These are phyloP conservation scores for Sinodicranocentrus sp. DNA, from an alignment of 2,888 invertebrate genomes.

Conservation along the genomic window DNA sequence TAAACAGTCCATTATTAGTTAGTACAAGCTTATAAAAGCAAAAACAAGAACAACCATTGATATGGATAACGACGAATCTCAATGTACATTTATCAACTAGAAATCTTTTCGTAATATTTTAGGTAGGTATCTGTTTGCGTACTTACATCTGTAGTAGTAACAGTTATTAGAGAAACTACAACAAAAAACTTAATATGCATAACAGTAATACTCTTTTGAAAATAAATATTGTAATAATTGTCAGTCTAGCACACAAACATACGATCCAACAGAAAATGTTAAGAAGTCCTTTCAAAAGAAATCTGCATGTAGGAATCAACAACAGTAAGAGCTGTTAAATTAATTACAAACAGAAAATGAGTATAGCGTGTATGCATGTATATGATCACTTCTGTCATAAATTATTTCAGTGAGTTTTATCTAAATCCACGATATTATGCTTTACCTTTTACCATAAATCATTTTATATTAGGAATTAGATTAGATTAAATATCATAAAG, in stretches of 20 bases:
- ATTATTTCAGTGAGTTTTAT: no score
- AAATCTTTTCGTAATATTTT: no score
- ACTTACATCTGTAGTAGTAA: no score
- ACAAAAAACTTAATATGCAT: neutral
- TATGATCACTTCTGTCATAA: no score
- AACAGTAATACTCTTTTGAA: constrained; percentile 48
- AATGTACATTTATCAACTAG: no score
- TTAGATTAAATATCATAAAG: constrained; percentile 42
- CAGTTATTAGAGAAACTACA: neutral
- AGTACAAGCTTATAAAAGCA: neutral
- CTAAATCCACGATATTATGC: no score
- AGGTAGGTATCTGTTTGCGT: no score
- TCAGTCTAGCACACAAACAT: constrained; percentile 61
- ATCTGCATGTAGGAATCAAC: neutral
- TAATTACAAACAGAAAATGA: constrained; percentile 15
- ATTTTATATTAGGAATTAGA: constrained; percentile 23
- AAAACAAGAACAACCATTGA: neutral
- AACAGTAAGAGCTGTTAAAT: no score
- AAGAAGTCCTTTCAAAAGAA: neutral
- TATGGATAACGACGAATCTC: no score
- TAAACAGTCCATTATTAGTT: constrained; percentile 43
- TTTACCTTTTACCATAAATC: no score
- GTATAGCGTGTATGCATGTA: constrained; percentile 19
- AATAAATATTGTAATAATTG: constrained; percentile 43
- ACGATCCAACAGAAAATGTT: constrained; percentile 27